Percentiles rank a stretch among this genome's conserved stretches.
Evolutionary conservation across 1,140 invertebrate species (phyloP).

Genomic region (Danaus plexippus): DNA sequence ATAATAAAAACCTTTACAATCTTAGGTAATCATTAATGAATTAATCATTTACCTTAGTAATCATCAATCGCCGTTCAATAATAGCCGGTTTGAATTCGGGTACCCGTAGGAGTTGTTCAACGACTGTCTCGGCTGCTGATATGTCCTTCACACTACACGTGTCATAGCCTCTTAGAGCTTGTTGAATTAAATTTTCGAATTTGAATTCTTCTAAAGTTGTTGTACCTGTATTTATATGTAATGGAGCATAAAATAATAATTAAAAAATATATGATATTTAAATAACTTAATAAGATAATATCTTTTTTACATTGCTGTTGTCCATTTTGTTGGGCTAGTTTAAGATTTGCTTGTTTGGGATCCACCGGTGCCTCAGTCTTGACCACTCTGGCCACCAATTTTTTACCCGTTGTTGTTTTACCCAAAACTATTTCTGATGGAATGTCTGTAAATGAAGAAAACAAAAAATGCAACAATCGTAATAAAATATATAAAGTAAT

Average conservation of each 20-base stretch:
- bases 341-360: no score
- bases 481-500: constrained; percentile 5
- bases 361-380: constrained; percentile 17
- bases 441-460: constrained; percentile 29
- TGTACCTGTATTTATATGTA: constrained; percentile 13
- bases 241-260: constrained; percentile 4
- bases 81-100: constrained; percentile 37
- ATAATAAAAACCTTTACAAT: no score
- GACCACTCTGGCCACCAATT: constrained; percentile 31
- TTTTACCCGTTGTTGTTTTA: constrained; percentile 32
- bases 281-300: constrained; percentile 2
- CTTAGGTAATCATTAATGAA: no score
- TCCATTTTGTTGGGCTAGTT: not conserved
- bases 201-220: constrained; percentile 19
- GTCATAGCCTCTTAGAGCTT: constrained; percentile 14
- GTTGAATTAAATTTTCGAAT: constrained; percentile 32
- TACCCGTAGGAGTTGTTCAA: constrained; percentile 34
- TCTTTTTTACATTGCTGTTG: constrained; percentile 1
- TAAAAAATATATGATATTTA: constrained; percentile 1
- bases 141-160: constrained; percentile 26
- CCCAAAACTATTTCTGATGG: constrained; percentile 35
- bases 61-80: constrained; percentile 32
- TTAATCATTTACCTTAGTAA: constrained; percentile 42
- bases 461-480: not conserved
- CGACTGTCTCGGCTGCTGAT: constrained; percentile 28